phyloP scores from a whole-genome alignment of 2,888 invertebrate genomes.

The Lamellibrachia satsuma region DNA sequence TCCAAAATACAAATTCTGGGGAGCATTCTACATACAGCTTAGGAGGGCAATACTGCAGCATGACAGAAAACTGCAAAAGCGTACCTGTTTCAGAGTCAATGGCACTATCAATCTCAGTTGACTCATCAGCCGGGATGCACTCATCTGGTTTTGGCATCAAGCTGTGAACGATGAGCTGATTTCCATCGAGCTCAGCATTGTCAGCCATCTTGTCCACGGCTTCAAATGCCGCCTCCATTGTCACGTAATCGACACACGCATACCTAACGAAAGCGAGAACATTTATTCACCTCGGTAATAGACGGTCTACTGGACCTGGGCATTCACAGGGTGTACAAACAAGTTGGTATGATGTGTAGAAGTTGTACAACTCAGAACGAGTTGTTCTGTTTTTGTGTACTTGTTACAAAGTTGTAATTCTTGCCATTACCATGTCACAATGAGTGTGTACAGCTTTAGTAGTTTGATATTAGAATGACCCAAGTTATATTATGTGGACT shows the following conservation, averaged over 20 bases:
- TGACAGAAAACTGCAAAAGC: background rate
- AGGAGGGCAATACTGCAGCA: no score
- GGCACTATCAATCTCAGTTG: background rate
- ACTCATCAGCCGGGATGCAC: background rate
- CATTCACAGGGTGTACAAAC: background rate
- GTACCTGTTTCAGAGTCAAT: background rate
- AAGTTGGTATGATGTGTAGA: background rate
- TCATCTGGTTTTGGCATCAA: slow-evolving; percentile 3
- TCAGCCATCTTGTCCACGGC: background rate
- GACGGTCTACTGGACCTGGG: background rate
- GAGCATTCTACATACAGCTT: no score
- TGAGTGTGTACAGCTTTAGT: background rate
- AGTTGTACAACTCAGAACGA: background rate
- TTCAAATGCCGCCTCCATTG: background rate
- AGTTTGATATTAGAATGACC: background rate
- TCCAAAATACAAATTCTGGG: background rate
- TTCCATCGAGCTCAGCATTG: background rate
- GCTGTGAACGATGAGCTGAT: slow-evolving; percentile 2
- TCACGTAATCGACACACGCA: background rate
- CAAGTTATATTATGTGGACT: background rate
- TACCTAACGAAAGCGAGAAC: background rate
- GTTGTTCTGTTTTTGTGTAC: background rate
- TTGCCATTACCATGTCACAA: background rate
- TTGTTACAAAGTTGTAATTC: background rate
- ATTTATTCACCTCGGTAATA: background rate